phyloP scores from a whole-genome alignment of 2,113 vertebrate genomes.

The Pontoporia blainvillei region DNA sequence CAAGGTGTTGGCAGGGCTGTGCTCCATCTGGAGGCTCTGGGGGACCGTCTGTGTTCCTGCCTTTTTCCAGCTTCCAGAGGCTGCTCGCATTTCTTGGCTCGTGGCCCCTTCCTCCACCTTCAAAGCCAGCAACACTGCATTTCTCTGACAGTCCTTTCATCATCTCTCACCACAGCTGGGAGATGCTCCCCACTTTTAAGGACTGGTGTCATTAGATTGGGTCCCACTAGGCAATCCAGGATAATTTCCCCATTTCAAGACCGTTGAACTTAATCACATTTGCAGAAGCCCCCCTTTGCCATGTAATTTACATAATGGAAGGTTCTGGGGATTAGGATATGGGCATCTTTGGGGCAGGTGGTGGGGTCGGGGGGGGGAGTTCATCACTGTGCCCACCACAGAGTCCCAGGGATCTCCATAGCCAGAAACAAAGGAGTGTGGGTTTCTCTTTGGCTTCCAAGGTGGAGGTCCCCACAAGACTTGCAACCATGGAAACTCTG shows the following conservation, averaged over 20 bases:
- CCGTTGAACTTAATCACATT: neutral
- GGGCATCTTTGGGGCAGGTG: neutral
- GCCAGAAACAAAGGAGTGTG: neutral
- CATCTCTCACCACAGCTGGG: neutral
- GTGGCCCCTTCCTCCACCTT: neutral
- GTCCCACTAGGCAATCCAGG: neutral
- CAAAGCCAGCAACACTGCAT: neutral
- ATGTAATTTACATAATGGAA: neutral
- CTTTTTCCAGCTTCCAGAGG: neutral
- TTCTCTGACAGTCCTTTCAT: neutral
- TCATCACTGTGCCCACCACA: neutral
- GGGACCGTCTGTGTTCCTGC: neutral
- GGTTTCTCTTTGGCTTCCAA: neutral
- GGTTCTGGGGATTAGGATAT: neutral
- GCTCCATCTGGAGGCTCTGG: neutral
- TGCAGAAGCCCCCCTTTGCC: neutral
- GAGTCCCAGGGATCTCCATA: neutral
- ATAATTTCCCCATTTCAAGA: neutral
- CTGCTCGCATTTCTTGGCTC: neutral
- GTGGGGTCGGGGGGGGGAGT: rapidly evolving
- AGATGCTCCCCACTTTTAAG: neutral
- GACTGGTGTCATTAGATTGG: neutral
- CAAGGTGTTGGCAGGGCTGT: neutral
- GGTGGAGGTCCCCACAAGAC: neutral
- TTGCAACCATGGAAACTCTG: neutral